Conservation (phyloP, 2,797 vertebrate species). For the Sardinella longiceps region DNA sequence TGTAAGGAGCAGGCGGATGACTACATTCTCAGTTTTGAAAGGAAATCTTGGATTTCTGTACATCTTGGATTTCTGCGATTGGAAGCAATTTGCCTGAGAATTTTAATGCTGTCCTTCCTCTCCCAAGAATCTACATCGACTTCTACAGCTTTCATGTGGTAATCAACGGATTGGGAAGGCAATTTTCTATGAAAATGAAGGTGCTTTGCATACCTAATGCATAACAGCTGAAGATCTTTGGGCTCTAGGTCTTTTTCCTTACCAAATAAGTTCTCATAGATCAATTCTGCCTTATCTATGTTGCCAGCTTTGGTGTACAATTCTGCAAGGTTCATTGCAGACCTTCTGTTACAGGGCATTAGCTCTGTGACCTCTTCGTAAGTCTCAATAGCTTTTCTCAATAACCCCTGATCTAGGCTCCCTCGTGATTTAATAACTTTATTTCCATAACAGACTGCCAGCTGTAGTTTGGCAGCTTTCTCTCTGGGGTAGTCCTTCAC, state of each 20-base stretch:
- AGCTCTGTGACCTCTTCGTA: background rate
- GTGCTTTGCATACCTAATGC: background rate
- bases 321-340: background rate
- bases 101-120: too few relatives aligned
- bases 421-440: background rate
- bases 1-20: too few relatives aligned
- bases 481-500: background rate
- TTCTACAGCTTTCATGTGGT: conserved; percentile 22
- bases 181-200: background rate
- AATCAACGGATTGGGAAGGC: background rate
- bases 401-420: background rate
- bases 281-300: background rate
- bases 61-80: too few relatives aligned
- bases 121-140: background rate
- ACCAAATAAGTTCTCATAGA: background rate
- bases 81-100: too few relatives aligned
- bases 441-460: background rate
- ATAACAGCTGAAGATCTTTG: background rate
- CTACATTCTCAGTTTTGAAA: too few relatives aligned
- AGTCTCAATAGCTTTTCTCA: background rate
- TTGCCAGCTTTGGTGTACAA: background rate
- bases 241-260: background rate
- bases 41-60: too few relatives aligned
- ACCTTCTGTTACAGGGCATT: too few relatives aligned
- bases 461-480: background rate